Evolutionary conservation across 2,888 invertebrate species (phyloP).

Genomic region (Panopea generosa): DNA sequence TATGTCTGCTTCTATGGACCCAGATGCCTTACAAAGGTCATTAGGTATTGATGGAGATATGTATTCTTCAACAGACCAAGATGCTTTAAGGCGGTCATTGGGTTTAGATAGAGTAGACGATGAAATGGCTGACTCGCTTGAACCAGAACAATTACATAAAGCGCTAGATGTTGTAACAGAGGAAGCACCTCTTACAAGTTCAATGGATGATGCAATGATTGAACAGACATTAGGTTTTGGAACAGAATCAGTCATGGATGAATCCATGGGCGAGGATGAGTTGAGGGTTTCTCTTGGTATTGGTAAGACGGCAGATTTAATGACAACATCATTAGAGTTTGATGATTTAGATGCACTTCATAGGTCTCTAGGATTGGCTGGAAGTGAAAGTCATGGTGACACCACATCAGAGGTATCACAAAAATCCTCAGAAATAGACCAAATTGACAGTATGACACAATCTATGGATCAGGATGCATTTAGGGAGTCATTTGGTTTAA

Average conservation of each 20-base stretch:
- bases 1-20: conserved; percentile 58
- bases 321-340: conserved; percentile 57
- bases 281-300: conserved; percentile 51
- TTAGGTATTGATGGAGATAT: conserved; percentile 38
- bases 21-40: conserved; percentile 56
- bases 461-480: conserved; percentile 57
- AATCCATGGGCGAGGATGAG: conserved; percentile 45
- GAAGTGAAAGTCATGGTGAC: conserved; percentile 46
- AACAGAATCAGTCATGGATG: conserved; percentile 46
- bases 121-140: conserved; percentile 55
- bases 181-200: conserved; percentile 46
- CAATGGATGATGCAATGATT: conserved; percentile 55
- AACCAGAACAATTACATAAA: conserved; percentile 42
- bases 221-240: conserved; percentile 42
- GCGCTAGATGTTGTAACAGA: conserved; percentile 47
- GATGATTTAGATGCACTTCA: conserved; percentile 62
- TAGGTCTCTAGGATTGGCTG: conserved; percentile 57
- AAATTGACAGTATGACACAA: conserved; percentile 43
- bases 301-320: conserved; percentile 51
- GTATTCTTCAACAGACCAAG: conserved; percentile 55
- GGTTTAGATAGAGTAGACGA: conserved; percentile 41
- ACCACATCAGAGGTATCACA: conserved; percentile 36
- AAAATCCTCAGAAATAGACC: conserved; percentile 32
- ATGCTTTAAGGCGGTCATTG: conserved; percentile 45
- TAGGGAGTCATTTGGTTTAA: conserved; percentile 40